Conservation (phyloP, 2,888 invertebrate genomes). For the Melangyna quadrimaculata region DNA sequence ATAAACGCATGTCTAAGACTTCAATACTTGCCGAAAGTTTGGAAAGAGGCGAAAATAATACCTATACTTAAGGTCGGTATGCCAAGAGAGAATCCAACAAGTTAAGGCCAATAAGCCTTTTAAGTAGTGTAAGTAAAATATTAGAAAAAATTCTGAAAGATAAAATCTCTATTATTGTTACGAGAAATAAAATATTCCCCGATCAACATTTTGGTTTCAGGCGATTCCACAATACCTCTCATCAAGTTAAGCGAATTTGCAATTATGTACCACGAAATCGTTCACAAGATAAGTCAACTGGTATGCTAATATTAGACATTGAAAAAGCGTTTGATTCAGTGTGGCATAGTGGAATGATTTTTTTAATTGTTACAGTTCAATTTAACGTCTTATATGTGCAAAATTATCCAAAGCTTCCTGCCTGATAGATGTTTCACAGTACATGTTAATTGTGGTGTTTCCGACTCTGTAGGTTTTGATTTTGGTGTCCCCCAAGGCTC, state of each 20-base stretch:
- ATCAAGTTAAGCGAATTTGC: no score
- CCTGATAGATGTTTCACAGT: background rate
- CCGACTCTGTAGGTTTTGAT: background rate
- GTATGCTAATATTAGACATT: no score
- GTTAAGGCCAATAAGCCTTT: background rate
- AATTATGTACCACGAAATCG: no score
- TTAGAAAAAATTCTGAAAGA: background rate
- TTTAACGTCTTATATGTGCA: background rate
- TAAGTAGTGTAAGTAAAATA: background rate
- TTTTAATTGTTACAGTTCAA: background rate
- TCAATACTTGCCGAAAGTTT: background rate
- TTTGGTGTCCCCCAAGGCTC: no score
- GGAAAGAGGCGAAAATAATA: background rate
- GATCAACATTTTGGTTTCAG: no score
- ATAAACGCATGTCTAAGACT: no score
- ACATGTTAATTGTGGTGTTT: background rate
- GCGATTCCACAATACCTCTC: no score
- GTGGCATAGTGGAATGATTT: no score
- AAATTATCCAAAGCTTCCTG: background rate
- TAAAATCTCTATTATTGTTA: background rate
- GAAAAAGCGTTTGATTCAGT: background rate
- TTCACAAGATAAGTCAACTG: no score
- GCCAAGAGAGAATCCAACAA: background rate
- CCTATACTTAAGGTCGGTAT: background rate
- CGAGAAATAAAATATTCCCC: background rate